A percentile compares a stretch with the other conserved stretches of the same genome.
Conservation (phyloP, 1,140 invertebrate genomes). For the Atopsyche davidsoni region DNA sequence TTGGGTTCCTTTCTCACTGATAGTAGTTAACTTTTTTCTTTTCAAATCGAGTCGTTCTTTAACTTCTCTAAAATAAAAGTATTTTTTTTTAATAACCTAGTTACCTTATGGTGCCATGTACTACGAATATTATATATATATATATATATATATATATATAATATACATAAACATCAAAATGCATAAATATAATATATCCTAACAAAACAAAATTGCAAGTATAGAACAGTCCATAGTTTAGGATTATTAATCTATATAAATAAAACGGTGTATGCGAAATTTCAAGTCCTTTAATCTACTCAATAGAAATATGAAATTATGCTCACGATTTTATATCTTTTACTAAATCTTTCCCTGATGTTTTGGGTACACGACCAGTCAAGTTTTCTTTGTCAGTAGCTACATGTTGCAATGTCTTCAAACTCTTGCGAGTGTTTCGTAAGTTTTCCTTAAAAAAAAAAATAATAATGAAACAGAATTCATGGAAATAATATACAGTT, state of each 20-base stretch:
- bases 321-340: slow-evolving; percentile 23
- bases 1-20: slow-evolving; percentile 49
- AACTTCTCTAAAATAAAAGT: slow-evolving; percentile 17
- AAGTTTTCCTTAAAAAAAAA: not conserved
- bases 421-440: slow-evolving; percentile 45
- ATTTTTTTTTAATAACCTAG: not conserved
- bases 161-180: too few relatives aligned
- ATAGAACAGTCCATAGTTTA: too few relatives aligned
- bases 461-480: not conserved
- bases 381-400: slow-evolving; percentile 60
- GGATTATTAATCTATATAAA: too few relatives aligned
- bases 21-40: slow-evolving; percentile 36
- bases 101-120: not conserved
- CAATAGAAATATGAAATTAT: not conserved
- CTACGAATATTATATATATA: not conserved
- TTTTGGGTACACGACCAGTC: slow-evolving; percentile 41
- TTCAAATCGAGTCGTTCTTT: slow-evolving; percentile 14
- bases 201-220: too few relatives aligned
- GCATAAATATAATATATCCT: too few relatives aligned
- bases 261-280: too few relatives aligned
- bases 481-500: too few relatives aligned
- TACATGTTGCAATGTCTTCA: slow-evolving; percentile 56
- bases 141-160: not conserved
- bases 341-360: slow-evolving; percentile 6
- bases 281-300: too few relatives aligned